Conservation (phyloP, 2,797 vertebrate genomes). For the Allobates femoralis region DNA sequence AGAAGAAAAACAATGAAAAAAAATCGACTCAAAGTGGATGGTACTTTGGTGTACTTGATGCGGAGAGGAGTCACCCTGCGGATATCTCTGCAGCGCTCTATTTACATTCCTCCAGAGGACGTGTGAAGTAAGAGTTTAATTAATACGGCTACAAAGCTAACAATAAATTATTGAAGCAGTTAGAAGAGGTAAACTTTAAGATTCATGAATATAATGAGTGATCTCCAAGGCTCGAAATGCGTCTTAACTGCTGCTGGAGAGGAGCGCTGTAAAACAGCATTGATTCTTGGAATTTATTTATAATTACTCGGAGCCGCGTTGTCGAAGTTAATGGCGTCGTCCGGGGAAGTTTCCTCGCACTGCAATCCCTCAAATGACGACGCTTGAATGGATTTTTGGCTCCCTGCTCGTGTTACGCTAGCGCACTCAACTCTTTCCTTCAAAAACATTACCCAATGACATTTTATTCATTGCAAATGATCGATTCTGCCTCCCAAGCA, state of each 20-base stretch:
- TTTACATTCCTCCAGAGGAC: conserved; percentile 47
- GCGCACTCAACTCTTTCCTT: conserved; percentile 51
- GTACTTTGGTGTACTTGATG: neutral
- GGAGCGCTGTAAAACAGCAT: neutral
- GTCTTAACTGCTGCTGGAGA: neutral
- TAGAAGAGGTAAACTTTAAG: conserved; percentile 42
- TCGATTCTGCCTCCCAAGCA: conserved; percentile 70
- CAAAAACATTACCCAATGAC: conserved; percentile 58
- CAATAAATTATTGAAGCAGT: conserved; percentile 47
- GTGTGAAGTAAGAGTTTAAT: conserved; percentile 51
- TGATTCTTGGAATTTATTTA: conserved; percentile 49
- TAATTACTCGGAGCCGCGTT: conserved; percentile 32
- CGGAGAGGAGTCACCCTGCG: conserved; percentile 17
- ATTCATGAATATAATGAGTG: conserved; percentile 23
- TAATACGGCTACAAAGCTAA: conserved; percentile 45
- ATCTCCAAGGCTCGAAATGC: conserved; percentile 36
- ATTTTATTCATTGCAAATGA: conserved; percentile 66
- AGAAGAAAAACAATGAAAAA: neutral
- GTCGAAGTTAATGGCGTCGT: conserved; percentile 41
- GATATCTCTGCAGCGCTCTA: conserved; percentile 6
- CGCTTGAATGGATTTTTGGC: conserved; percentile 2
- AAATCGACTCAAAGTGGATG: neutral
- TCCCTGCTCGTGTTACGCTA: conserved; percentile 5
- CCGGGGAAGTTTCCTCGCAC: conserved; percentile 21
- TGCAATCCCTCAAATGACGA: conserved; percentile 19